A percentile compares a stretch with the other conserved stretches of the same genome.
These are phyloP conservation scores for Lophura nycthemera DNA, from an alignment of 2,113 vertebrate species.

Conservation along the genomic window DNA sequence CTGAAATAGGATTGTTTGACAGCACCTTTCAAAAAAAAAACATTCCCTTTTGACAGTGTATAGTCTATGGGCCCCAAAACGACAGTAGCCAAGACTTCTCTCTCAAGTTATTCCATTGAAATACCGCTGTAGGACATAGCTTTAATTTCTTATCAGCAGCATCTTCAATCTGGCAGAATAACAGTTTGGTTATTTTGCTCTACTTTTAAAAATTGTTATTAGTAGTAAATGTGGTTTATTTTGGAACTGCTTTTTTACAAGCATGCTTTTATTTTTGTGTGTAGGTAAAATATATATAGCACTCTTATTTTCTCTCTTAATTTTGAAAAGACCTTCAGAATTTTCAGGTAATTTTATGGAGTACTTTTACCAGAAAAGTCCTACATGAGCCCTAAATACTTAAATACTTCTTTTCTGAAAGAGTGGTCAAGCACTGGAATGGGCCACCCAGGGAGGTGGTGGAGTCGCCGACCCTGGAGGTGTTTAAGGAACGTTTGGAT, in stretches of 20 bases:
- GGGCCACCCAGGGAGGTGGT: too few species aligned
- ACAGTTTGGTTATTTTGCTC: not conserved
- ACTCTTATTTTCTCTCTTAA: not conserved
- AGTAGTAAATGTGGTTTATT: not conserved
- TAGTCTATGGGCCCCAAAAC: not conserved
- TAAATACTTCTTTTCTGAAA: too few species aligned
- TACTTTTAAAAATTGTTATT: not conserved
- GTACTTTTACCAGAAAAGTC: not conserved
- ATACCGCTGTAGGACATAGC: not conserved
- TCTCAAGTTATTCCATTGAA: accelerated
- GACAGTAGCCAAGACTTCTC: not conserved
- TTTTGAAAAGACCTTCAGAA: not conserved
- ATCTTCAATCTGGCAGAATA: not conserved
- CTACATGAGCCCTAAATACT: not conserved
- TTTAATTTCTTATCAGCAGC: not conserved
- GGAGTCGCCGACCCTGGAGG: too few species aligned
- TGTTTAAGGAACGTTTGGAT: too few species aligned
- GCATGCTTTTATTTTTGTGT: not conserved
- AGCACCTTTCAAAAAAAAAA: not conserved
- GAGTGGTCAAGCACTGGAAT: too few species aligned
- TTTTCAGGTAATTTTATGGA: not conserved
- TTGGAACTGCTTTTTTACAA: not conserved
- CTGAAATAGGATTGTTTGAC: not conserved
- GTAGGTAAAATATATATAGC: not conserved
- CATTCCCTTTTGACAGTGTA: not conserved